phyloP scores from a whole-genome alignment of 2,797 vertebrate genomes.

The Hemitrygon akajei region DNA sequence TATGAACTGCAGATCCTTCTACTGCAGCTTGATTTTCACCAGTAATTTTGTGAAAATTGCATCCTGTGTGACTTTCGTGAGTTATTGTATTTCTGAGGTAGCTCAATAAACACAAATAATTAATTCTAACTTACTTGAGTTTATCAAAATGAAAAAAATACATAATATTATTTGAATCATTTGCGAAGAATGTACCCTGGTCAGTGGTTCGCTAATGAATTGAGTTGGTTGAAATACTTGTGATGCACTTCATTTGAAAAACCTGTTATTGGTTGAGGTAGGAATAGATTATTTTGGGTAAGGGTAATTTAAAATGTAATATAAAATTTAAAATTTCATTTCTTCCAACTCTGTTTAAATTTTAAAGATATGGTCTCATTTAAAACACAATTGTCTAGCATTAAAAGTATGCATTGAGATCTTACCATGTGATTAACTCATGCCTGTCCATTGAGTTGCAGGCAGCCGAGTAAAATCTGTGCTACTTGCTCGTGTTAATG shows the following conservation, averaged over 20 bases:
- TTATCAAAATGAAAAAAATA: not conserved
- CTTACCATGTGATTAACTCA: not conserved
- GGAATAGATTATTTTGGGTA: slow-evolving; percentile 5
- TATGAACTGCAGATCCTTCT: not conserved
- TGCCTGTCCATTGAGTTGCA: not conserved
- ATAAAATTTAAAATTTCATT: not conserved
- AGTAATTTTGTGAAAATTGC: not conserved
- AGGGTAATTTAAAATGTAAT: slow-evolving; percentile 3
- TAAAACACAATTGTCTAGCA: not conserved
- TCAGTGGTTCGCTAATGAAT: not conserved
- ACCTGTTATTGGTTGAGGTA: not conserved
- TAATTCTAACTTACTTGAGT: not conserved
- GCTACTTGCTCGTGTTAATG: not conserved
- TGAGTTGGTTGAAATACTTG: not conserved
- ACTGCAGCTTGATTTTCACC: not conserved
- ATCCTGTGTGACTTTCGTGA: not conserved
- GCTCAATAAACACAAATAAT: not conserved
- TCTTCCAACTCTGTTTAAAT: not conserved
- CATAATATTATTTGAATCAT: not conserved
- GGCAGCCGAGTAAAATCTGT: not conserved
- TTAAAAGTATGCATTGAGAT: not conserved
- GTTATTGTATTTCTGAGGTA: not conserved
- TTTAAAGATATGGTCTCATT: not conserved
- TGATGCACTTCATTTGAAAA: not conserved
- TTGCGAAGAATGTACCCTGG: not conserved